Base-by-base conservation (phyloP, 2,888 invertebrate species). In the Scaptomyza parva region DNA sequence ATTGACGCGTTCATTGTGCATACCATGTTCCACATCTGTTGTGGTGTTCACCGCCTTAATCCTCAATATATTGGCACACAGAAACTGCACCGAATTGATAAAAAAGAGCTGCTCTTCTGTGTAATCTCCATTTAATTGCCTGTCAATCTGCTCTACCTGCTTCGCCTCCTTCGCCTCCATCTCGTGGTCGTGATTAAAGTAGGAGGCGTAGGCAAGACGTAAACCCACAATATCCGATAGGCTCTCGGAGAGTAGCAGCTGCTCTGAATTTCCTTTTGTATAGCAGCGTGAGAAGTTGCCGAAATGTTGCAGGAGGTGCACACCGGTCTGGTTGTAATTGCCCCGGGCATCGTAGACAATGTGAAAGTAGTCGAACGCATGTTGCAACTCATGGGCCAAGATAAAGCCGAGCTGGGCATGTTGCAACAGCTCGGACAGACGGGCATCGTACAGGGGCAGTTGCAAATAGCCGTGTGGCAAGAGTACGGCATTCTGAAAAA, bases 281-380 rank as follows among this genome's bases (percentile, higher is more conserved):
- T 78, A 77, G 53, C 89, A 89, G 24, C 76, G 70, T n/a, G 76
- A 68, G 17, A 82, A 78, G 6, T 76, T 70, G n/a, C 35, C 51
- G 33, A 75, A 89, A 54, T 88, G 87, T 5, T 83, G 69, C n/a
- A 78, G 48, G 12, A 89, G 47, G 8, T 62, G 66, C 8, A 77
- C 20, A 1, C 89, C 89, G 9, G 86, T 62, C 28, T 53, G 57
- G 43, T 88, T 87, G 22, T 80, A 87, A 59, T 83, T 86, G 30
- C 83, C 76, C 0, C 68, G 40, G 6, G 78, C 73, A 69, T 89
- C 89, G 70, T 86, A 86, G 12, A 82, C 76, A 43, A 89, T 86
- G 66, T 89, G 87, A 48, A 82, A 85, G 0, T 88, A 61, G 71
- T 89, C 89, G 33, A 80, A 89, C 41, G 89, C 89, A 50, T 89